Conservation (phyloP, 2,113 vertebrate species). For the Ophiodon elongatus region DNA sequence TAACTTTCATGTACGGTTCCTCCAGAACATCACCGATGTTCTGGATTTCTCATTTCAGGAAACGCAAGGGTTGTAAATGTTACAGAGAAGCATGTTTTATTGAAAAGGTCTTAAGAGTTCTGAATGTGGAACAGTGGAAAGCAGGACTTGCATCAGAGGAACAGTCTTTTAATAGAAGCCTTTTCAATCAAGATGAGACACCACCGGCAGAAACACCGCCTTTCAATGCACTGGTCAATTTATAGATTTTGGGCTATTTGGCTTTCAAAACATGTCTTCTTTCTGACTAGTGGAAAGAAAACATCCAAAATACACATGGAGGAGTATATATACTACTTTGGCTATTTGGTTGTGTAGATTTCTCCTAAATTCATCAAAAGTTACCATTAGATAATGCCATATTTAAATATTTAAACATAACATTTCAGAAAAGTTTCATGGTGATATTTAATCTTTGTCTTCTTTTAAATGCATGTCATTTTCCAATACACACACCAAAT, state of each 20-base stretch:
- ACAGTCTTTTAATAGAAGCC: neutral
- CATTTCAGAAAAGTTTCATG: neutral
- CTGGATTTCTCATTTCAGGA: constrained; percentile 81
- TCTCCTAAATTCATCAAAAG: too few species aligned
- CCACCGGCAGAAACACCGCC: neutral
- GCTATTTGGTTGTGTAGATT: neutral
- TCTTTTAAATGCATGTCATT: neutral
- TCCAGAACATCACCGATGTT: constrained; percentile 73
- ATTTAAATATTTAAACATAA: neutral
- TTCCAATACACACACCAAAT: neutral
- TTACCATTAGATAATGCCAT: neutral
- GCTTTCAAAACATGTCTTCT: too few species aligned
- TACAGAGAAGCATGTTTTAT: constrained; percentile 78
- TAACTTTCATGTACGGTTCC: constrained; percentile 68
- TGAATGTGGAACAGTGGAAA: constrained; percentile 59
- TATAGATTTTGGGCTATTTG: neutral
- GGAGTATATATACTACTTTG: neutral
- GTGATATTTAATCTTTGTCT: neutral
- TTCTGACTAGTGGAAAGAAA: neutral
- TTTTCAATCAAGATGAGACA: constrained; percentile 4
- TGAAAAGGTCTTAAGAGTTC: constrained; percentile 60
- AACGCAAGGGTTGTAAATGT: constrained; percentile 75
- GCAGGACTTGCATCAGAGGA: constrained; percentile 34
- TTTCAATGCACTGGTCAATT: neutral
- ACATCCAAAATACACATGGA: neutral